Base-by-base conservation (phyloP, 2,888 invertebrate species). In the Mechanitis messenoides region DNA sequence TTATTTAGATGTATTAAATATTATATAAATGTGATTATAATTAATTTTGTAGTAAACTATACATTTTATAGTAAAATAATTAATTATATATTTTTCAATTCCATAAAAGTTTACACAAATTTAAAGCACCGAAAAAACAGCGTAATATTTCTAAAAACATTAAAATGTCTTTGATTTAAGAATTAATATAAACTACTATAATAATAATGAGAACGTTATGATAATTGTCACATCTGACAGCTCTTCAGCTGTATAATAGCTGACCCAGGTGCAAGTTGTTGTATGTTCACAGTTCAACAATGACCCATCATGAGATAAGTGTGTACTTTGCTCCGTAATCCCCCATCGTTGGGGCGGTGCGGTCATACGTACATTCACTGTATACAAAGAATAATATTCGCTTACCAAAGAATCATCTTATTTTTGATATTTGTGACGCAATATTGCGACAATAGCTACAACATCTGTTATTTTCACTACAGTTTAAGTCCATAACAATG, bases 251-350 rank as follows among this genome's bases (percentile, higher is more conserved):
- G 20, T 28, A 31, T 31, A 50, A 50, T 50, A 31, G 50, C 47
- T 56, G 45, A 45, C 55, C 56, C 53, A 54, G 50, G 59, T 56
- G 58, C 45, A 59, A 56, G 62, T 61, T 58, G 63, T 60, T 61
- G 66, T 69, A 56, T 42, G 55, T 58, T 63, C 58, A 65, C 63
- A 71, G 71, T 64, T 71, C 71, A 69, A 69, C 71, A 72, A 73
- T 72, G 72, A 71, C 72, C 72, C 68, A 73, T 74, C 72, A 74
- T 69, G 70, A 71, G 69, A 73, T 76, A 75, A 79, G 78, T 76
- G 70, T 65, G 61, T 70, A 70, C 72, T 73, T 75, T 72, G 74
- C 72, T 71, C 68, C 69, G 73, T 83, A 84, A 83, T 81, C 79
- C 75, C 72, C 70, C 62, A 7, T 50, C 33, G 50, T 58, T 47